phyloP scores from a whole-genome alignment of 2,888 invertebrate genomes.

The Cosmia trapezina region DNA sequence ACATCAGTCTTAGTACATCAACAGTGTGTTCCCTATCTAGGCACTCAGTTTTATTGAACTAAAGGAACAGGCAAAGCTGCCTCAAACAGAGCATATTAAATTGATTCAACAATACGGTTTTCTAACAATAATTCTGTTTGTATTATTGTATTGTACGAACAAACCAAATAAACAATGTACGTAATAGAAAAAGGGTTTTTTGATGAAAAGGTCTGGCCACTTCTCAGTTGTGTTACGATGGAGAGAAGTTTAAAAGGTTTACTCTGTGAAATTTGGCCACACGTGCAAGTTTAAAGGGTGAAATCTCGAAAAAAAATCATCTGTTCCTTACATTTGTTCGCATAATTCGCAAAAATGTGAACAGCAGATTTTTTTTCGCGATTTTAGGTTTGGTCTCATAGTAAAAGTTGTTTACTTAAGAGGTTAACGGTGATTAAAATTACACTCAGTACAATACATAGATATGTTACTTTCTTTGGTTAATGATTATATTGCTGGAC shows the following conservation, averaged over 20 bases:
- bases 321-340: too few relatives aligned
- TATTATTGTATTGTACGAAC: slow-evolving; percentile 26
- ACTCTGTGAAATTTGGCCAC: background rate
- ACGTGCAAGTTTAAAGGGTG: too few relatives aligned
- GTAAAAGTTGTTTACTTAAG: too few relatives aligned
- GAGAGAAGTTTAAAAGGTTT: slow-evolving; percentile 10
- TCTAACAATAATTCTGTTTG: slow-evolving; percentile 29
- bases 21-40: background rate
- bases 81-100: slow-evolving; percentile 15
- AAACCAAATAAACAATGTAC: slow-evolving; percentile 36
- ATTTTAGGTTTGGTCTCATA: too few relatives aligned
- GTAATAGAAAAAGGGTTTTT: slow-evolving; percentile 48
- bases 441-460: too few relatives aligned
- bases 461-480: too few relatives aligned
- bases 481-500: too few relatives aligned
- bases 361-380: too few relatives aligned
- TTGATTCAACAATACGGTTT: slow-evolving; percentile 17
- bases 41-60: background rate
- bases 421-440: too few relatives aligned
- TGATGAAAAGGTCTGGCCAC: slow-evolving; percentile 46
- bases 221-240: slow-evolving; percentile 5
- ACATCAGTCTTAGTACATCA: background rate
- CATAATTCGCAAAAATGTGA: too few relatives aligned
- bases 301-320: too few relatives aligned
- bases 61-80: background rate